Percentiles rank a stretch among this genome's conserved stretches.
These are phyloP conservation scores for Megastigmus dorsalis DNA, from an alignment of 2,888 invertebrate genomes.

Conservation along the genomic window DNA sequence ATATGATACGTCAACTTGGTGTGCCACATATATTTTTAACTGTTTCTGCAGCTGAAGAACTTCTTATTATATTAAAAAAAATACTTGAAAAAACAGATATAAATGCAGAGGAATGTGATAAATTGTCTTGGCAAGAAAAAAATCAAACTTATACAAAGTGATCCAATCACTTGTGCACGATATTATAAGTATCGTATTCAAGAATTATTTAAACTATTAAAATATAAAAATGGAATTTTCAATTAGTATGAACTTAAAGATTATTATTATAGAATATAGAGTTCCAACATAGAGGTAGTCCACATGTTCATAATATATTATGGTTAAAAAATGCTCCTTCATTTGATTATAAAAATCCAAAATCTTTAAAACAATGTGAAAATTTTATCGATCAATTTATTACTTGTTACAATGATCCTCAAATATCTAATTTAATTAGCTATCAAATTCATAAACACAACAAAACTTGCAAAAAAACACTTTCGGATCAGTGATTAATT, in stretches of 20 bases:
- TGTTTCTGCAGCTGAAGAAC: conserved; percentile 48
- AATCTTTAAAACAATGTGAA: background rate
- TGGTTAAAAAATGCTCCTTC: conserved; percentile 52
- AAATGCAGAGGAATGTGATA: conserved; percentile 23
- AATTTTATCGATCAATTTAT: conserved; percentile 36
- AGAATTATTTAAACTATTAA: conserved; percentile 32
- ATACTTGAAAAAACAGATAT: conserved; percentile 25
- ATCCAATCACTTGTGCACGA: conserved; percentile 56
- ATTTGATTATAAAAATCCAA: conserved; percentile 20
- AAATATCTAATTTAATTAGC: conserved; percentile 26
- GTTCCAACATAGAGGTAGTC: conserved; percentile 54
- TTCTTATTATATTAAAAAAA: conserved; percentile 48
- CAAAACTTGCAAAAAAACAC: conserved; percentile 46
- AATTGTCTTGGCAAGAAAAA: conserved; percentile 50
- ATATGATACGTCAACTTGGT: too few species aligned
- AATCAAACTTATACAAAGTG: conserved; percentile 51
- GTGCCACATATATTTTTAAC: conserved; percentile 55
- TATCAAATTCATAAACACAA: conserved; percentile 43
- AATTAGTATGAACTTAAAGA: conserved; percentile 35
- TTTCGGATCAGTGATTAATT: conserved; percentile 9
- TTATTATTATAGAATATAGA: conserved; percentile 50
- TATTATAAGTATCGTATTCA: conserved; percentile 50
- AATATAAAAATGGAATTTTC: conserved; percentile 46
- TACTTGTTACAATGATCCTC: conserved; percentile 9
- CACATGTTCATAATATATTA: conserved; percentile 48